Evolutionary conservation across 2,113 vertebrate species (phyloP).

Genomic region (Bubo bubo): DNA sequence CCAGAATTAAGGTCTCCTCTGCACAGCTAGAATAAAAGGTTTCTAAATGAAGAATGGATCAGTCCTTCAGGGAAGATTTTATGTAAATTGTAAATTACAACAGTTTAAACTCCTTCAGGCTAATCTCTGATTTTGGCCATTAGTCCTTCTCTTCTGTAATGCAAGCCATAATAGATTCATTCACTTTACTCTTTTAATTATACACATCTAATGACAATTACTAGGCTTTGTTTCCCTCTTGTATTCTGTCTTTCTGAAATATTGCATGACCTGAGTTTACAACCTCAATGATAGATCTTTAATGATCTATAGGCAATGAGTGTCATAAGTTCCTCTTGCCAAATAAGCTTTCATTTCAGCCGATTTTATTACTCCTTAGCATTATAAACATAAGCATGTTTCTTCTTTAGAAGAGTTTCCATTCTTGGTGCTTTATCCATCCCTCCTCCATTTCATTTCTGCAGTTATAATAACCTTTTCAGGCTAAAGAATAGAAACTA

Average conservation of each 20-base stretch:
- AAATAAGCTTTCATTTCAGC: constrained; percentile 26
- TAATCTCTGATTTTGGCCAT: not conserved
- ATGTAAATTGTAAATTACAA: constrained; percentile 6
- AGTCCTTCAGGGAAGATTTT: not conserved
- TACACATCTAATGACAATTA: constrained; percentile 19
- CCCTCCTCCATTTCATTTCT: not conserved
- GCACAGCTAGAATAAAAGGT: not conserved
- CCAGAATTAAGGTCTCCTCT: not conserved
- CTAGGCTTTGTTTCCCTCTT: not conserved
- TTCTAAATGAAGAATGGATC: not conserved
- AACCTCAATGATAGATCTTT: not conserved
- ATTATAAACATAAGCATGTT: not conserved
- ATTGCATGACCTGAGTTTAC: not conserved
- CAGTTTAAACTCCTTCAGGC: not conserved
- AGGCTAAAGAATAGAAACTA: not conserved
- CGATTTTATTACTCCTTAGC: not conserved
- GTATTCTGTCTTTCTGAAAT: constrained; percentile 32
- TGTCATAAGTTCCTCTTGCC: constrained; percentile 17
- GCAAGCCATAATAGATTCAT: not conserved
- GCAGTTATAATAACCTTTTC: not conserved
- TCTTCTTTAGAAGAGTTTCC: not conserved
- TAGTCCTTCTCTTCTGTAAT: not conserved
- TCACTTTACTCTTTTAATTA: constrained; percentile 48
- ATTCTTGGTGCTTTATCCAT: not conserved
- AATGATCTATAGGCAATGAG: constrained; percentile 24